phyloP scores from a whole-genome alignment of 2,797 vertebrate genomes.

The Pseudochirops cupreus region DNA sequence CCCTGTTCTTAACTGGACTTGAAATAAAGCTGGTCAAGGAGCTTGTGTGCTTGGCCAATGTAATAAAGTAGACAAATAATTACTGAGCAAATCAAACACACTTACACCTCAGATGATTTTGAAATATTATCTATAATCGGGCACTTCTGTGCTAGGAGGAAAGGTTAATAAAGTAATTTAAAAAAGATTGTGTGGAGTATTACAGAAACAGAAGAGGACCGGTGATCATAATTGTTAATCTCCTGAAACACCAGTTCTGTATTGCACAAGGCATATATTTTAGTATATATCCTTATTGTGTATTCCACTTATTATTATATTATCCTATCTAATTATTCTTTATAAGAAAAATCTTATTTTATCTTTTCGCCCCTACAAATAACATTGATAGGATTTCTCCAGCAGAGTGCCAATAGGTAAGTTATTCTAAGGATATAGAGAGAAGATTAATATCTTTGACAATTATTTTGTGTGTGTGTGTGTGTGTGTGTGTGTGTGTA shows the following conservation, averaged over 20 bases:
- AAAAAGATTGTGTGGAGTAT: constrained; percentile 91
- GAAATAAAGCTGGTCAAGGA: constrained; percentile 87
- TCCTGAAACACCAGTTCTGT: constrained; percentile 86
- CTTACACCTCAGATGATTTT: constrained; percentile 89
- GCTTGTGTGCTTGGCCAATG: constrained; percentile 85
- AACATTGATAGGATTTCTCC: constrained; percentile 73
- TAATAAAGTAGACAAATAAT: constrained; percentile 91
- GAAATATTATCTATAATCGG: constrained; percentile 91
- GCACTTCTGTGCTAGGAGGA: constrained; percentile 90
- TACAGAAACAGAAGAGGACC: constrained; percentile 88
- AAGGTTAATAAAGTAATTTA: constrained; percentile 92
- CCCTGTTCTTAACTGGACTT: constrained; percentile 86
- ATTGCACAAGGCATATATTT: constrained; percentile 83
- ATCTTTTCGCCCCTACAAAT: constrained; percentile 70
- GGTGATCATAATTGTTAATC: constrained; percentile 90
- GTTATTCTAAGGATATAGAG: constrained; percentile 61
- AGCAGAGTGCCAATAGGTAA: constrained; percentile 52
- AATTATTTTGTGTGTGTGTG: constrained; percentile 9
- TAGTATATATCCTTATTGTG: constrained; percentile 82
- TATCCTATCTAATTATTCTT: constrained; percentile 86
- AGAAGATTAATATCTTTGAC: constrained; percentile 58
- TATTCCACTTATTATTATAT: constrained; percentile 81
- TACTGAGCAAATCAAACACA: constrained; percentile 90
- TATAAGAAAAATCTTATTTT: constrained; percentile 78
- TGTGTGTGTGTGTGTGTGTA: background rate